Evolutionary conservation across 2,888 invertebrate genomes (phyloP), one percentile per base, ranked within the genome.

Genomic region (Caenorhabditis drosophilae): DNA sequence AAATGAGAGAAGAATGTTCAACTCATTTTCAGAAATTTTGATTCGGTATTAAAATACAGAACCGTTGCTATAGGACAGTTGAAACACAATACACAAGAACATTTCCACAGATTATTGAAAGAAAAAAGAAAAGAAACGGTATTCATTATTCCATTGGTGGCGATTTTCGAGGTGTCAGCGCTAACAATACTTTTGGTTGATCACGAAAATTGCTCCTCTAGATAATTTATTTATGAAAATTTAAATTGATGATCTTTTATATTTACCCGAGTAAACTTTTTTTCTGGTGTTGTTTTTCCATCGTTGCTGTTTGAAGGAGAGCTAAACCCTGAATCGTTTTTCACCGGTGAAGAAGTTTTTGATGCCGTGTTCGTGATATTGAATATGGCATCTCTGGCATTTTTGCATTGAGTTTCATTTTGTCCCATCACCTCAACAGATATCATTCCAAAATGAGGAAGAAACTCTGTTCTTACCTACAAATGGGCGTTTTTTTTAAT

Each of bases 161-260:
- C 1, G 51, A 35, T 46, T 66, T 66, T 2, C 60, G 51, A 1
- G 66, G 66, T n/a, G 54, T 66, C 40, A 66, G 27, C 12, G 49
- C 60, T 12, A 66, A 41, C 22, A 66, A 31, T 15, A 66, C 56
- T 35, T 66, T 66, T 15, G 59, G 59, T 23, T 66, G 66, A 46
- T 66, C 56, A 12, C 59, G 56, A 45, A 66, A 66, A 23, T 44
- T 53, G 56, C 54, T 60, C 2, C 60, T 26, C 23, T 52, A 49
- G 18, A 48, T n/a, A n/a, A n/a, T n/a, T n/a, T n/a, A n/a, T n/a
- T n/a, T n/a, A n/a, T n/a, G n/a, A 56, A 16, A 4, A 42, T 25
- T 4, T 11, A n/a, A 36, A 36, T 12, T 35, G 26, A n/a, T 36
- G 41, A 40, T 11, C n/a, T 40, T 12, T 20, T 42, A 11, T 42